Conservation (phyloP, 1,140 invertebrate genomes). For the Trichomalopsis sarcophagae region DNA sequence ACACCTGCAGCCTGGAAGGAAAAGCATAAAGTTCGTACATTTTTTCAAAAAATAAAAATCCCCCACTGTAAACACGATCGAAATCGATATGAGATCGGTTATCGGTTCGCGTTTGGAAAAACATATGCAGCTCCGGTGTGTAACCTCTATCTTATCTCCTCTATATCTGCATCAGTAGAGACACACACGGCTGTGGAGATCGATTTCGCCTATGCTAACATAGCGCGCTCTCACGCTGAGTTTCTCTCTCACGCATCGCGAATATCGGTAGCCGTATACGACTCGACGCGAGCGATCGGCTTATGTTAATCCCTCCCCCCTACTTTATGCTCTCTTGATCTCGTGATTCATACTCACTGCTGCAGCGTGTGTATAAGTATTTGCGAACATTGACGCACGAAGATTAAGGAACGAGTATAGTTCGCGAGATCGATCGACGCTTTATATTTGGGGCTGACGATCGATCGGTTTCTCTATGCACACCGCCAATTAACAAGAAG, state of each 20-base stretch:
- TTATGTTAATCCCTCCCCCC: neutral
- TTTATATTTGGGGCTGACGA: neutral
- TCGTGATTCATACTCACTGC: neutral
- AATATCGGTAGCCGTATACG: neutral
- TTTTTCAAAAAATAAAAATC: neutral
- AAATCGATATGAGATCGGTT: neutral
- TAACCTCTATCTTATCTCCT: neutral
- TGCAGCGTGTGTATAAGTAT: neutral
- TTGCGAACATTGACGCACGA: neutral
- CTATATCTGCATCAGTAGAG: neutral
- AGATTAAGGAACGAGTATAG: neutral
- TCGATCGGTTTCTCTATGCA: neutral
- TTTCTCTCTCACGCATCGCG: neutral
- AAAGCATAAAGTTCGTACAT: neutral
- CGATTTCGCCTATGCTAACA: neutral
- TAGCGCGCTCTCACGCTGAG: neutral
- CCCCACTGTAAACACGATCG: neutral
- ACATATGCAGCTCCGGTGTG: neutral
- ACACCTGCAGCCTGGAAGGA: neutral
- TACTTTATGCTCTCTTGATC: neutral
- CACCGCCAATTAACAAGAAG: neutral
- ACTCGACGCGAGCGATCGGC: neutral
- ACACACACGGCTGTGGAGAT: neutral
- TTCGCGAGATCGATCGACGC: neutral
- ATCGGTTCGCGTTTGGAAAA: neutral